Evolutionary conservation across 2,113 vertebrate genomes (phyloP), one percentile per base, ranked within the genome.

Genomic region (Paraplagusia blochii): DNA sequence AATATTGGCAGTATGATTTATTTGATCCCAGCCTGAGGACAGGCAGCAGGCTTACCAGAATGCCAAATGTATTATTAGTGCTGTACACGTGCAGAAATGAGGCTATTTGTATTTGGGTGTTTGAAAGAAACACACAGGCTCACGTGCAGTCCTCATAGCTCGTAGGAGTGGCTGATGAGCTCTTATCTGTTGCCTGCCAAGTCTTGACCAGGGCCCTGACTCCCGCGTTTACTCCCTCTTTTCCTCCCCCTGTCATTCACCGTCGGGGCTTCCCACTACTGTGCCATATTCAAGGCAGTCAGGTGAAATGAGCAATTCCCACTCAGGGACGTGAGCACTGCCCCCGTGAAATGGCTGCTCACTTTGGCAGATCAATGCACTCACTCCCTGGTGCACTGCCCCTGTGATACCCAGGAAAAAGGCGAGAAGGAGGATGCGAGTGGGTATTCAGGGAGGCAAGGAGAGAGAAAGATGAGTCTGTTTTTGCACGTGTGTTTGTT

Each of bases 231-330:
- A 18, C 46, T 33, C 22, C 8, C 44, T 10, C 42, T 54, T 59
- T 34, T 65, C 59, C 58, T n/a, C 19, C 33, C 33, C 7, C 5
- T 66, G 17, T 57, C 36, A 49, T 47, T 58, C 63, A 17, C 62
- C 49, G 22, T 53, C 42, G 40, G 59, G 72, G 59, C 69, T 81
- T 73, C 78, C 78, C 64, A 50, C 60, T 58, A 56, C 40, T 54
- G 57, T 59, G 62, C 66, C 79, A 58, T 50, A 71, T 69, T 66
- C 69, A 42, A 76, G 65, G 74, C 76, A 17, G 57, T 56, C 81
- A 82, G 82, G 86, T 87, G 72, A 87, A 89, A 88, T 84, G 72
- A 84, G 83, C 82, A 82, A 82, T 85, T 83, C 80, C 79, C 75
- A 80, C 88, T 88, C 83, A 84, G 83, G 79, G 76, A 76, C 80